A percentile compares a stretch with the other conserved stretches of the same genome.
Evolutionary conservation across 2,797 vertebrate genomes (phyloP).

Genomic region (Amniataba percoides): DNA sequence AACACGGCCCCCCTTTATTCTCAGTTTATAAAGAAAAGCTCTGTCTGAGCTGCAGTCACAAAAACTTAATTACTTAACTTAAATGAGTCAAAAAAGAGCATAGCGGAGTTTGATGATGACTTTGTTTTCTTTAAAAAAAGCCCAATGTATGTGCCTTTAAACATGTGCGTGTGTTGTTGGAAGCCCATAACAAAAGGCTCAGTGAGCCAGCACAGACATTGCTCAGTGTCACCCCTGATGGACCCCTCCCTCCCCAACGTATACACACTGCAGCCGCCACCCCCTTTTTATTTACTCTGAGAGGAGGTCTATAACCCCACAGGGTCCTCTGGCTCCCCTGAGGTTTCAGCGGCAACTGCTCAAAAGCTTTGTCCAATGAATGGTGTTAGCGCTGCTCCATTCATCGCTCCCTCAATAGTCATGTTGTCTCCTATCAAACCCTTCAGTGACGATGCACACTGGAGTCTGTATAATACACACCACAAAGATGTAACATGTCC

Average conservation of each 20-base stretch:
- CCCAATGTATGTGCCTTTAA: constrained; percentile 9
- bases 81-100: neutral
- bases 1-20: constrained; percentile 6
- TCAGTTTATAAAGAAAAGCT: constrained; percentile 11
- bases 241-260: constrained; percentile 53
- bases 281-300: constrained; percentile 54
- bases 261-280: constrained; percentile 52
- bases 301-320: constrained; percentile 62
- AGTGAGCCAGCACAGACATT: constrained; percentile 75
- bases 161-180: constrained; percentile 44
- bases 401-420: constrained; percentile 76
- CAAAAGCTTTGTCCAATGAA: constrained; percentile 73
- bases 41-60: neutral
- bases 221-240: constrained; percentile 71
- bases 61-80: neutral
- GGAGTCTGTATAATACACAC: constrained; percentile 57
- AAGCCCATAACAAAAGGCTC: constrained; percentile 77
- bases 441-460: constrained; percentile 51
- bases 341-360: constrained; percentile 74
- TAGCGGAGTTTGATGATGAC: neutral
- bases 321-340: constrained; percentile 61
- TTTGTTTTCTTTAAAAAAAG: constrained; percentile 6
- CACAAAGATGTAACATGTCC: constrained; percentile 61
- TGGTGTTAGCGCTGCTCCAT: constrained; percentile 71
- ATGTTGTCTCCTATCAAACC: constrained; percentile 70